Percentiles rank a stretch among this genome's conserved stretches.
Evolutionary conservation across 2,797 vertebrate genomes (phyloP).

Genomic region (Caiman crocodilus): DNA sequence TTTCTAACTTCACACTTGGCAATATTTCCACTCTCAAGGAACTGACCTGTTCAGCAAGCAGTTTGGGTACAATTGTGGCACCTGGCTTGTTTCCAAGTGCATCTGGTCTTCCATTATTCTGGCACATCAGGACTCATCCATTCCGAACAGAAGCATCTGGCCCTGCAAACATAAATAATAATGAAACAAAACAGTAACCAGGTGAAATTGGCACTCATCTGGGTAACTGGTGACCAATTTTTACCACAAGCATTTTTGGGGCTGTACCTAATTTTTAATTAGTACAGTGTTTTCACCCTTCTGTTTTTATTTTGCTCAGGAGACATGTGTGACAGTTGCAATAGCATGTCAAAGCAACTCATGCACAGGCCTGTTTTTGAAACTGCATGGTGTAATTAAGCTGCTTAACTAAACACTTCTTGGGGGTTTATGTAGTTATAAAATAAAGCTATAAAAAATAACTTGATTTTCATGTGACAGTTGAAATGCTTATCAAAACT

Average conservation of each 20-base stretch:
- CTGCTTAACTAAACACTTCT: not conserved
- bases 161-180: constrained; percentile 78
- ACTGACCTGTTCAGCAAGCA: constrained; percentile 57
- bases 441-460: not conserved
- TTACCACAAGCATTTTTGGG: constrained; percentile 23
- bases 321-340: not conserved
- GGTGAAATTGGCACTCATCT: constrained; percentile 62
- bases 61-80: constrained; percentile 73
- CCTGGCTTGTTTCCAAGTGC: constrained; percentile 70
- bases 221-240: constrained; percentile 43
- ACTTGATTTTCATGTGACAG: not conserved
- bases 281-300: constrained; percentile 56
- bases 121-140: constrained; percentile 77
- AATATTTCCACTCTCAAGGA: constrained; percentile 53
- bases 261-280: constrained; percentile 78
- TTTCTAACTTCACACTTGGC: constrained; percentile 47
- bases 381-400: not conserved
- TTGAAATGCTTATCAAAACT: not conserved
- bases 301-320: not conserved
- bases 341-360: not conserved
- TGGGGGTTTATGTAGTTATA: not conserved
- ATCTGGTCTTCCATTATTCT: constrained; percentile 65
- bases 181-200: constrained; percentile 74
- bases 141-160: constrained; percentile 83
- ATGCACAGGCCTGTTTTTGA: not conserved